Conservation (phyloP, 2,113 vertebrate genomes). For the Xenopus borealis region DNA sequence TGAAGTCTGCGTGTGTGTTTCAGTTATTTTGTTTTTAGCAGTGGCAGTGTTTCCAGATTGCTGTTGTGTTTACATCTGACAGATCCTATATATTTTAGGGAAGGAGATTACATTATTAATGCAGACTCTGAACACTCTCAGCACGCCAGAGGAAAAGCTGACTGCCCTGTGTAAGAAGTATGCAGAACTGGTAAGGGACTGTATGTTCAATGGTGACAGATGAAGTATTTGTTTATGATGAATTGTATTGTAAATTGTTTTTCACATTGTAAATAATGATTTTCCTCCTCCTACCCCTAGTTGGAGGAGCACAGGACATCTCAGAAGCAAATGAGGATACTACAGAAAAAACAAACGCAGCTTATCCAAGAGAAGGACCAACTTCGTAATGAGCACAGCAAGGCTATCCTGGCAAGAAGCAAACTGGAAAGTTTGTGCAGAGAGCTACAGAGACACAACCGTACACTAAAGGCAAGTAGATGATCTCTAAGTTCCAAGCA, state of each 20-base stretch:
- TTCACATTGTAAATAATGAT: too few relatives aligned
- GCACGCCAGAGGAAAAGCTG: constrained; percentile 94
- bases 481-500: too few relatives aligned
- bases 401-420: constrained; percentile 92
- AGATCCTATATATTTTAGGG: constrained; percentile 61
- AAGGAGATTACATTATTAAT: constrained; percentile 97
- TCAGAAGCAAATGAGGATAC: constrained; percentile 88
- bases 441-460: constrained; percentile 94
- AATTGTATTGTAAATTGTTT: too few relatives aligned
- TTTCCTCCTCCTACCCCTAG: constrained; percentile 54
- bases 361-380: constrained; percentile 94
- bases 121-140: constrained; percentile 96
- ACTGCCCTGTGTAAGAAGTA: constrained; percentile 95
- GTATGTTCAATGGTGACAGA: background rate
- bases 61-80: background rate
- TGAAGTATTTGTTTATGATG: too few relatives aligned
- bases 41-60: background rate
- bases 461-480: constrained; percentile 83
- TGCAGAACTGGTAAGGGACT: constrained; percentile 87
- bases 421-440: constrained; percentile 95
- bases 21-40: background rate
- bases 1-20: background rate
- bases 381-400: constrained; percentile 91
- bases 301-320: constrained; percentile 91
- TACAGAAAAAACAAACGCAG: constrained; percentile 96